Percentiles rank a stretch among this genome's conserved stretches.
Conservation (phyloP, 2,888 invertebrate genomes). For the Caenorhabditis wallacei region DNA sequence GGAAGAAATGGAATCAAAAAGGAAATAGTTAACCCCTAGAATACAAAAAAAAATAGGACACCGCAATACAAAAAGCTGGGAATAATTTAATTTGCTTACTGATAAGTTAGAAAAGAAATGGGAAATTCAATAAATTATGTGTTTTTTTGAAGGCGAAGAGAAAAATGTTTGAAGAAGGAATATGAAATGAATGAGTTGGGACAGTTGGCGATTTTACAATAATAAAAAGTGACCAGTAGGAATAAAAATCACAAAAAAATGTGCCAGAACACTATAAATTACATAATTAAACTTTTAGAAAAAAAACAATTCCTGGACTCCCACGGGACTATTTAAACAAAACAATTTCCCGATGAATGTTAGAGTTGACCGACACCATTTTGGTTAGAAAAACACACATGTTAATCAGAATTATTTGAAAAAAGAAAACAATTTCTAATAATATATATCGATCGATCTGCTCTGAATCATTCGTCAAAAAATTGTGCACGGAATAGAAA, state of each 20-base stretch:
- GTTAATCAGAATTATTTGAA: background rate
- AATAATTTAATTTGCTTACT: conserved; percentile 40
- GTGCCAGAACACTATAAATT: conserved; percentile 52
- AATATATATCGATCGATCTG: conserved; percentile 37
- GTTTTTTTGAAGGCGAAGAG: conserved; percentile 38
- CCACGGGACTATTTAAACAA: conserved; percentile 16
- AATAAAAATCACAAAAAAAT: conserved; percentile 53
- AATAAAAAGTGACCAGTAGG: conserved; percentile 53
- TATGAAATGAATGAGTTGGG: conserved; percentile 9
- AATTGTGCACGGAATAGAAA: conserved; percentile 32
- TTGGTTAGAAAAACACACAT: conserved; percentile 26
- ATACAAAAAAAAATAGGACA: conserved; percentile 54
- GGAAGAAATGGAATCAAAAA: conserved; percentile 18
- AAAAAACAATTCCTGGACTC: conserved; percentile 22
- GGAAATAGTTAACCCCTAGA: conserved; percentile 44
- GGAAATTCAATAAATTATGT: conserved; percentile 55
- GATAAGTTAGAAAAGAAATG: conserved; percentile 30
- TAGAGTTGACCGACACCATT: conserved; percentile 51
- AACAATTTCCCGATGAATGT: conserved; percentile 48
- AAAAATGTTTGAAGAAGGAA: conserved; percentile 2
- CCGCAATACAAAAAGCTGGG: conserved; percentile 35
- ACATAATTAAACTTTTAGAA: conserved; percentile 21
- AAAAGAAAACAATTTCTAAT: background rate
- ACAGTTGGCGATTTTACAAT: conserved; percentile 36
- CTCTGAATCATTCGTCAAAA: conserved; percentile 44